Base-by-base conservation (phyloP, 1,140 invertebrate species). In the Arctopsyche grandis region DNA sequence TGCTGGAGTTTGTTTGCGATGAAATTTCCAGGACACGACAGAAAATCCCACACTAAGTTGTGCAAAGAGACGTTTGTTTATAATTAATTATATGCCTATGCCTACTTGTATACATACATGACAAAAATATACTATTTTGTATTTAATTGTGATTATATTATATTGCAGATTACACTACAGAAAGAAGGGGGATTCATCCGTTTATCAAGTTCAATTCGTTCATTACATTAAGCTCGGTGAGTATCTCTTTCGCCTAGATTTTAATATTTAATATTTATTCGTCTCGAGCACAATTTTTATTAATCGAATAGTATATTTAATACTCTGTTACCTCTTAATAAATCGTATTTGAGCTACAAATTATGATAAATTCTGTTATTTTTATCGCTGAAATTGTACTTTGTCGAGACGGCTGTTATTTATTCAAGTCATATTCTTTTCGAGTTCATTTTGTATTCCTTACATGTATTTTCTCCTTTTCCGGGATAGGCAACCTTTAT, bases 141-240 rank as follows among this genome's bases (percentile, higher is more conserved):
- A 38, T 38, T 38, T 38, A 38, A 38, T 38, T 38, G 7, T 38
- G 29, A 7, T 38, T 4, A 38, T 38, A 22, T 74, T 82, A 85
- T 85, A 84, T 87, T 89, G 74, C 88, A 89, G 88, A 83, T 88
- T 89, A 86, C 88, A 87, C 78, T 89, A 89, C 86, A 88, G 87
- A 83, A 87, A 85, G 83, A 85, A 83, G 82, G 83, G 85, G 79
- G 85, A 86, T 86, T 83, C 85, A 84, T 86, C 85, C 83, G 85
- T 89, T 81, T 88, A 88, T 84, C 86, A 89, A 88, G 87, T 89
- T 85, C 85, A 87, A 84, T 88, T 88, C 85, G 87, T 85, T 83
- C 87, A 87, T 84, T 83, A 83, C 83, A 86, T 89, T 86, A 88
- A 86, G 84, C 83, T 88, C 85, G 87, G 87, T 89, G 82, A 88